Evolutionary conservation across 1,140 invertebrate species (phyloP).

Genomic region (Drosophila nikananu): DNA sequence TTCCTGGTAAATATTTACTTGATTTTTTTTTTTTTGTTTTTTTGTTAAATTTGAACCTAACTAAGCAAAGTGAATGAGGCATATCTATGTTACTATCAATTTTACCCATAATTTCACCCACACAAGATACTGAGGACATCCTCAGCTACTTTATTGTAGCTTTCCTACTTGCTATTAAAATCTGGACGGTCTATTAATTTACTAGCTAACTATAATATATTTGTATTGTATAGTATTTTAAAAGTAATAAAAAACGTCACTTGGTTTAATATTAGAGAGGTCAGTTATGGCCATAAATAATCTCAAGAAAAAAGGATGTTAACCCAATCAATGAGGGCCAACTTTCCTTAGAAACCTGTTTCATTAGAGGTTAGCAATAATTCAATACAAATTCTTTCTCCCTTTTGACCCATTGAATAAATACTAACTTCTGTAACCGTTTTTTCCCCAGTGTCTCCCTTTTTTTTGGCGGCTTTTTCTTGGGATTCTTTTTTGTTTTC

Average conservation of each 20-base stretch:
- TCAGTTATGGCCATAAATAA: not conserved
- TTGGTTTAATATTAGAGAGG: not conserved
- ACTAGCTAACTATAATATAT: not conserved
- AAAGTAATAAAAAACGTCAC: not conserved
- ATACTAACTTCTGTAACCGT: too few relatives aligned
- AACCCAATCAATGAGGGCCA: not conserved
- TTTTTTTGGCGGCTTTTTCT: slow-evolving; percentile 31
- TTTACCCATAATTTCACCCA: too few relatives aligned
- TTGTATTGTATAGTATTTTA: not conserved
- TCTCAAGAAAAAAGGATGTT: not conserved
- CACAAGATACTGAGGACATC: too few relatives aligned
- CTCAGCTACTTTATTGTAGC: too few relatives aligned
- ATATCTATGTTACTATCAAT: too few relatives aligned
- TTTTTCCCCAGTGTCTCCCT: not conserved
- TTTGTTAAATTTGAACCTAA: not conserved
- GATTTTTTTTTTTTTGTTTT: too few relatives aligned
- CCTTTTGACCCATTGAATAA: not conserved
- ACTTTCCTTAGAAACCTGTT: not conserved
- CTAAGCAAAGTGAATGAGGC: not conserved
- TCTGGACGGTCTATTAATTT: too few relatives aligned
- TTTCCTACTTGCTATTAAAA: not conserved
- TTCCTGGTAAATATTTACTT: too few relatives aligned
- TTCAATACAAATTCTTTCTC: not conserved
- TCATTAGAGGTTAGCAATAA: not conserved
- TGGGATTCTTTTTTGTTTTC: slow-evolving; percentile 38